Evolutionary conservation across 1,140 invertebrate genomes (phyloP), one percentile per base, ranked within the genome.

Genomic region (Galendromus occidentalis): DNA sequence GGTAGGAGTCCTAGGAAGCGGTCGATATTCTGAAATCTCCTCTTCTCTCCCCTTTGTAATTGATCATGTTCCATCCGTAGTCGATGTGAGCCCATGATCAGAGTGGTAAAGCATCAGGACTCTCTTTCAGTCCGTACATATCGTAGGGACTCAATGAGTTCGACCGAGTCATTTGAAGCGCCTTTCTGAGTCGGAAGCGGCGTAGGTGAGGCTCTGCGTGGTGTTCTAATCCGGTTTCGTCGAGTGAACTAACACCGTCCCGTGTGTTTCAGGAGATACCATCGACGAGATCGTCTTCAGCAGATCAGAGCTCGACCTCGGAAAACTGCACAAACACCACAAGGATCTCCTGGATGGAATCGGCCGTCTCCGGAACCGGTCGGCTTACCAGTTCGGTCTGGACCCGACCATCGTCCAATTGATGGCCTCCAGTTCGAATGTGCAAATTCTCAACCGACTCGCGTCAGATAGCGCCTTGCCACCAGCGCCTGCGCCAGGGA

Each of bases 221-320:
- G 51, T 22, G 14, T 59, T 17, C 51, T 59, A 33, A 29, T 22
- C 51, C 14, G 25, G 25, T 5, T 25, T 59, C 45, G 33, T 22
- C 14, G 18, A 47, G 33, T 59, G 14, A 33, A 29, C 22, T 59
- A 59, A 59, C 51, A 22, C 51, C 18, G 7, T n/a, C 9, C 33
- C 9, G 25, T 59, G 12, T 59, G 14, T 59, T 59, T 22, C 51
- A 59, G 51, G 51, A 4, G 51, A 59, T 22, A 59, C 51, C 51
- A 59, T 59, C 22, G 51, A 59, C 51, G 51, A 59, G 51, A 17
- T 59, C 51, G 51, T 59, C 25, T 59, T 59, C 33, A 59, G 17
- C 22, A 25, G 51, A 14, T 59, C 51, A 17, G 51, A 59, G 9
- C 51, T 59, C 14, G 51, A 59, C 51, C 51, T 59, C 14, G 51